Evolutionary conservation across 1,140 invertebrate species (phyloP), one percentile per base, ranked within the genome.

Genomic region (Carposina sasakii): DNA sequence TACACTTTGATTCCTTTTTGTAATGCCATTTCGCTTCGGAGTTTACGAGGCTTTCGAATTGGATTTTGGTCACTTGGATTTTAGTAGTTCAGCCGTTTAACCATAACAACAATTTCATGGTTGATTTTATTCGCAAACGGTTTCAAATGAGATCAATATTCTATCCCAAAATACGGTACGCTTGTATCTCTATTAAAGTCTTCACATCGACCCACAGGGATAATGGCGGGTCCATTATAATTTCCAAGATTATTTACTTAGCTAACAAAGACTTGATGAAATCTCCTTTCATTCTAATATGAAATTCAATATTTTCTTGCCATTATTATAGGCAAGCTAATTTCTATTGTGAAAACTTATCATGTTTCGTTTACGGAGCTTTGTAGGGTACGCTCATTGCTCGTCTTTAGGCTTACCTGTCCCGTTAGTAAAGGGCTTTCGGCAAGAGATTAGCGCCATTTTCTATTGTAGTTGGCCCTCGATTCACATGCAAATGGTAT

Each of bases 401-500:
- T 52, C 62, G 66, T 67, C 52, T 49, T 33, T 45, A 49, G 26
- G 42, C 39, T 52, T 68, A 69, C 66, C 66, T 69, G 64, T 49
- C 44, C 60, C 30, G 20, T 10, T 21, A 42, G 26, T 47, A 17
- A 33, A 43, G 50, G 45, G 40, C 56, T 55, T 51, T 57, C 50
- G n/a, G 39, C 28, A 40, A 39, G 45, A 50, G 56, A 73, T 70
- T 71, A 70, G 52, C 48, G 49, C 43, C 33, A 57, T 65, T 54
- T 58, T 49, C 67, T 67, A 76, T 77, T 74, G 63, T 77, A 62
- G 49, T 60, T 31, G 48, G 30, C 2, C 63, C 67, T 62, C 54
- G 60, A 78, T 82, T 79, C 74, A 68, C 67, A 82, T 82, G 76
- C 76, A 79, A 79, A 78, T 74, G 44, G 45, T 44, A 36, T 51